Conservation (phyloP, 2,113 vertebrate genomes). For the Nesoenas mayeri region DNA sequence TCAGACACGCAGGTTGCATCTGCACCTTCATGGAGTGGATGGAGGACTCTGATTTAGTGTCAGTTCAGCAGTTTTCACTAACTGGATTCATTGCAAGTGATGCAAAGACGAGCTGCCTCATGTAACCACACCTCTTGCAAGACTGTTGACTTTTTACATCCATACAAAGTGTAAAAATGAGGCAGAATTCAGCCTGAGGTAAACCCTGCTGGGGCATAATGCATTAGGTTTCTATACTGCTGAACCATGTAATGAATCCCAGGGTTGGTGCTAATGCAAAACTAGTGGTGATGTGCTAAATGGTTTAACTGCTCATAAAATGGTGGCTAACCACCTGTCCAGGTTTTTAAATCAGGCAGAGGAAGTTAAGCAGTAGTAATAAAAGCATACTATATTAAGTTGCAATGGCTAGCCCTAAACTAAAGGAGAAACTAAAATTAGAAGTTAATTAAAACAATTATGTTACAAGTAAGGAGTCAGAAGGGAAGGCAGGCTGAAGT, state of each 20-base stretch:
- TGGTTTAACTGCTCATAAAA: conserved; percentile 58
- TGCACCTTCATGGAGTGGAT: background rate
- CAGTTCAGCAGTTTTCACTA: background rate
- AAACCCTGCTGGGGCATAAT: conserved; percentile 18
- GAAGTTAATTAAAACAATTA: background rate
- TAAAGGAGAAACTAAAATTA: background rate
- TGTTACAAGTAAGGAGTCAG: background rate
- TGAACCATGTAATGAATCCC: conserved; percentile 51
- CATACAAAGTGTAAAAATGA: background rate
- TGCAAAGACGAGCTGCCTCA: background rate
- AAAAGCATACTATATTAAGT: background rate
- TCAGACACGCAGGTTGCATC: background rate
- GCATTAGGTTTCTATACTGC: background rate
- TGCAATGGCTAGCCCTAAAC: background rate
- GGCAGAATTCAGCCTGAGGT: background rate
- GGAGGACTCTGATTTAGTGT: background rate
- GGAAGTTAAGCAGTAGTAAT: background rate
- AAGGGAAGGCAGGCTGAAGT: background rate
- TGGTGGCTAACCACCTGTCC: conserved; percentile 26
- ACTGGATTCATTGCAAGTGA: background rate
- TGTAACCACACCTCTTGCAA: background rate
- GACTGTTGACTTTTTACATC: background rate
- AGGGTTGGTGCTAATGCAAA: conserved; percentile 43
- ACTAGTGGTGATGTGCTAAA: conserved; percentile 40
- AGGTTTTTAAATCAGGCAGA: background rate